These are phyloP conservation scores for Anthoscopus minutus DNA, from an alignment of 2,113 vertebrate genomes.

Conservation along the genomic window DNA sequence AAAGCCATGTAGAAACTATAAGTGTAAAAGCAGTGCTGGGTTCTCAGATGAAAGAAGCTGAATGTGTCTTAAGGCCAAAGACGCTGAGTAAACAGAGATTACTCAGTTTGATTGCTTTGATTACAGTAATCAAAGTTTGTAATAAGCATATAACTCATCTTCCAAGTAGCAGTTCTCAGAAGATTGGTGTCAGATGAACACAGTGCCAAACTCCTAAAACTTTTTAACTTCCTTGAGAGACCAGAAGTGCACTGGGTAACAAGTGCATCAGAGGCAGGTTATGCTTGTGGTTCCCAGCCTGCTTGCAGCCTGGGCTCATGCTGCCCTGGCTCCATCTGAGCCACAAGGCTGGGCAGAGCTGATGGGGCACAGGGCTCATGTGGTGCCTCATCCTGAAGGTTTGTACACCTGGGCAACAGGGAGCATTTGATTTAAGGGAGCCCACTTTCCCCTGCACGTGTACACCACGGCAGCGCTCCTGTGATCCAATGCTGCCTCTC, in stretches of 20 bases:
- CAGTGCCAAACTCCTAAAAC: not conserved
- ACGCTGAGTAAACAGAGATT: not conserved
- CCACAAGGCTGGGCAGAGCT: not conserved
- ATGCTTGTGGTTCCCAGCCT: accelerated
- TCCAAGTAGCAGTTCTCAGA: not conserved
- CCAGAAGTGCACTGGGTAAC: not conserved
- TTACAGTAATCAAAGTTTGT: not conserved
- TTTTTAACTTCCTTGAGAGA: not conserved
- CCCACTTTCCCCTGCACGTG: accelerated
- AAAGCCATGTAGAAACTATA: not conserved
- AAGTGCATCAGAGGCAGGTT: not conserved
- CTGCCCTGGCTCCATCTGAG: not conserved
- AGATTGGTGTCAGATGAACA: not conserved
- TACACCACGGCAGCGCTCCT: not conserved
- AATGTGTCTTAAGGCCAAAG: not conserved
- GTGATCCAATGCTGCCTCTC: not conserved
- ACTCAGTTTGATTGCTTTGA: not conserved
- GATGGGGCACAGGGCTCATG: accelerated
- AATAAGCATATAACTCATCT: not conserved
- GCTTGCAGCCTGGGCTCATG: accelerated
- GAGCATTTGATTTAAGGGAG: not conserved
- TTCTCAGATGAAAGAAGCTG: not conserved
- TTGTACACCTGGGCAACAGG: accelerated
- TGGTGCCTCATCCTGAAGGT: accelerated
- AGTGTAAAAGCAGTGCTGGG: not conserved